phyloP scores from a whole-genome alignment of 2,113 vertebrate genomes.

The Engraulis encrasicolus region DNA sequence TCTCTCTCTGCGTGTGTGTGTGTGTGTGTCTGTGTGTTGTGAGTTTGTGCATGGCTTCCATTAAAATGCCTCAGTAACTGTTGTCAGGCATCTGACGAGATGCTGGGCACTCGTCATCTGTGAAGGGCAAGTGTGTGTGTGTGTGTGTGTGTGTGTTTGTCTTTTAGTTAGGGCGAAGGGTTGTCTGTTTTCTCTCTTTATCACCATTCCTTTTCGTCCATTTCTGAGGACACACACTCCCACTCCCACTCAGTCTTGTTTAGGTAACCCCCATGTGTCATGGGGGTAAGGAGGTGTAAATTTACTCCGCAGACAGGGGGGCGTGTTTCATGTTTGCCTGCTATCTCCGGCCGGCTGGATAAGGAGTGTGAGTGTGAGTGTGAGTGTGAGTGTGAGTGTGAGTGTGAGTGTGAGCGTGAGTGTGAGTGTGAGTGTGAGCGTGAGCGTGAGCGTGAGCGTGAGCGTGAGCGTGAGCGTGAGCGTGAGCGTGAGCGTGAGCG shows the following conservation, averaged over 20 bases:
- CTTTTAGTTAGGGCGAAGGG: neutral
- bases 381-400: slow-evolving; percentile 5
- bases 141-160: neutral
- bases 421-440: slow-evolving; percentile 23
- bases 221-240: neutral
- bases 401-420: slow-evolving; percentile 25
- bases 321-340: slow-evolving; percentile 39
- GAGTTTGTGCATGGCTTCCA: slow-evolving; percentile 24
- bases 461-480: slow-evolving; percentile 13
- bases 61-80: slow-evolving; percentile 34
- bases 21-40: neutral
- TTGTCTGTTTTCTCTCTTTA: neutral
- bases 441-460: slow-evolving; percentile 44
- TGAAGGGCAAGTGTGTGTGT: neutral
- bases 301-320: slow-evolving; percentile 33
- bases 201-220: neutral
- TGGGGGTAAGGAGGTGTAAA: slow-evolving; percentile 16
- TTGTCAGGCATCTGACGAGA: slow-evolving; percentile 18
- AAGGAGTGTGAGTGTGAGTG: slow-evolving; percentile 40
- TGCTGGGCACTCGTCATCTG: neutral
- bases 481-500: neutral
- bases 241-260: neutral
- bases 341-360: slow-evolving; percentile 21
- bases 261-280: slow-evolving; percentile 33
- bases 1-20: neutral